These are phyloP conservation scores for Hemaris fuciformis DNA, from an alignment of 2,888 invertebrate genomes.

Conservation along the genomic window DNA sequence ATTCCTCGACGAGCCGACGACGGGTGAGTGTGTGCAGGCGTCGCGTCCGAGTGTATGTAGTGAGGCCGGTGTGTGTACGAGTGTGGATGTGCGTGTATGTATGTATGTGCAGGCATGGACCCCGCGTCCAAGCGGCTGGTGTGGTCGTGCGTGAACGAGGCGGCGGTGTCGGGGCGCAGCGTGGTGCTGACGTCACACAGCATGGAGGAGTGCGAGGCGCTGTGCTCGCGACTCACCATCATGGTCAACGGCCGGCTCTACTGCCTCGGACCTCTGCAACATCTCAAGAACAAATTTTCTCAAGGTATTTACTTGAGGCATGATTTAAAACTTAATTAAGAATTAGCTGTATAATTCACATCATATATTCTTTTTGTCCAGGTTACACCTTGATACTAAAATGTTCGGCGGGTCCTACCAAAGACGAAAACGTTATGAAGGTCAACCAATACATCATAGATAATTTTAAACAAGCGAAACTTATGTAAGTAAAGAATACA, in stretches of 20 bases:
- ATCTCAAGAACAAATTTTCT: constrained; percentile 77
- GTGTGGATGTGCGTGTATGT: neutral
- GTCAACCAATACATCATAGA: constrained; percentile 53
- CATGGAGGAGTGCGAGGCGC: constrained; percentile 92
- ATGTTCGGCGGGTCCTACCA: constrained; percentile 51
- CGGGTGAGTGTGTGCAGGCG: constrained; percentile 55
- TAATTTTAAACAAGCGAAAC: constrained; percentile 53
- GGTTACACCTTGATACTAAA: constrained; percentile 82
- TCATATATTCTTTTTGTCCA: constrained; percentile 32
- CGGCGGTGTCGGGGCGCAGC: constrained; percentile 85
- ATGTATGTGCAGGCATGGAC: constrained; percentile 85
- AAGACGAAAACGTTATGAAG: constrained; percentile 42
- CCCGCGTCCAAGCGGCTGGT: constrained; percentile 90
- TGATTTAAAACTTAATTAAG: constrained; percentile 28
- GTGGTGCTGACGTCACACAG: constrained; percentile 84
- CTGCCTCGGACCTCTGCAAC: constrained; percentile 87
- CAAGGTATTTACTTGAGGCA: constrained; percentile 76
- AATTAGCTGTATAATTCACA: neutral
- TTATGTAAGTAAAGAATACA: constrained; percentile 55
- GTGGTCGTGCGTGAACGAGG: constrained; percentile 85
- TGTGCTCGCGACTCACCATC: constrained; percentile 89
- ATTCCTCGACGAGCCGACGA: constrained; percentile 85
- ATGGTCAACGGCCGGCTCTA: constrained; percentile 88
- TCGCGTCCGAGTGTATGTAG: constrained; percentile 74
- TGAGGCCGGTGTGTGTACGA: neutral